Base-by-base conservation (phyloP, 2,797 vertebrate genomes). In the Bradypodion ventrale region DNA sequence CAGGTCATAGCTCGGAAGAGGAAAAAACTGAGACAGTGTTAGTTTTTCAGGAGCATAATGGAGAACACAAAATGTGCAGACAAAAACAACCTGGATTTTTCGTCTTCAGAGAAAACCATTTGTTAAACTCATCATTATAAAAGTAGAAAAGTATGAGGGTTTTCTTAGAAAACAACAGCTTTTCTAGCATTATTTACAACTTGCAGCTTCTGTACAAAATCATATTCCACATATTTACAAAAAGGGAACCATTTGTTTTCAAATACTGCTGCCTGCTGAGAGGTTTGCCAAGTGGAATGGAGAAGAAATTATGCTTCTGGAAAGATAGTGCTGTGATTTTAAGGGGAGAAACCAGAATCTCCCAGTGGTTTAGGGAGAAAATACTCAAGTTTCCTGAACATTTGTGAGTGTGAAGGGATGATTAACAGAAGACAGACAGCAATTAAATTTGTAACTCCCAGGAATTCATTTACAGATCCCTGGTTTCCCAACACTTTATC, bases 1-100 rank as follows among this genome's bases (percentile, higher is more conserved):
- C 75, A 78, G 66, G 91, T 65, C 81, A 66, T 69, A 87, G 74
- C 90, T 90, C 86, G 79, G 88, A 89, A 94, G 92, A 94, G 93
- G 95, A 92, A 59, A 93, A 95, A 92, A 94, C 95, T 95, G 95
- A 94, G 93, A 93, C 92, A 94, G 93, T 75, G 91, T 95, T 95
- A 95, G 94, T 94, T 87, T 90, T 83, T 85, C 89, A 89, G 86
- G 87, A 84, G 81, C 78, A 87, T 49, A 81, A 83, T 63, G 74
- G 19, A 83, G 83, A 76, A 81, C 74, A 84, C 65, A 83, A 72
- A 83, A 65, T 66, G 79, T 1, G 80, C 46, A 84, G 35, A 66
- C 40, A 88, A 65, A 72, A 10, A 84, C 72, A 56, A 84, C 80
- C 52, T 85, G 84, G 80, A 84, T 72, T 80, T 62, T 86, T 81